Evolutionary conservation across 2,113 vertebrate genomes (phyloP).

Genomic region (Ceyx cyanopectus): DNA sequence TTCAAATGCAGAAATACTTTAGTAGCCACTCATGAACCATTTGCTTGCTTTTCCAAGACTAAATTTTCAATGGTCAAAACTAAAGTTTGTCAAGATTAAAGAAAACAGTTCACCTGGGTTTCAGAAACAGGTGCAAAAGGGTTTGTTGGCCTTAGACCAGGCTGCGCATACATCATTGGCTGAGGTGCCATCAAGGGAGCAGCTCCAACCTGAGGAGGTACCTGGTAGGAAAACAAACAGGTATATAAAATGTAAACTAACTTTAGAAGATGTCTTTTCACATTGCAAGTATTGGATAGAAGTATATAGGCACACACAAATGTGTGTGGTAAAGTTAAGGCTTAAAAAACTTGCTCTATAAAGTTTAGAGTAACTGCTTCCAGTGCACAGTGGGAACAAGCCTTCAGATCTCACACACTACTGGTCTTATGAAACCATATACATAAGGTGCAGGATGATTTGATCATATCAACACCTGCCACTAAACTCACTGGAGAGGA

Average conservation of each 20-base stretch:
- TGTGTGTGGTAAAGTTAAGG: neutral
- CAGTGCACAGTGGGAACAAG: neutral
- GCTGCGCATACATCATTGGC: constrained; percentile 87
- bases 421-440: neutral
- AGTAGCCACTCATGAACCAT: neutral
- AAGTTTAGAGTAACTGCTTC: neutral
- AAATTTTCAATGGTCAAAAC: neutral
- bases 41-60: neutral
- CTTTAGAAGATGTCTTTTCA: neutral
- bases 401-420: neutral
- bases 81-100: neutral
- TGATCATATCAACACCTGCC: neutral
- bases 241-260: neutral
- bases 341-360: neutral
- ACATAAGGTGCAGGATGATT: neutral
- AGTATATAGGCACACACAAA: neutral
- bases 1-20: neutral
- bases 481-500: neutral
- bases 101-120: constrained; percentile 81
- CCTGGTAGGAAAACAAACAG: constrained; percentile 65
- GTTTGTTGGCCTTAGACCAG: constrained; percentile 86
- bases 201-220: constrained; percentile 87
- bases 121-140: constrained; percentile 85
- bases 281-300: neutral
- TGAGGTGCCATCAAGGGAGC: constrained; percentile 87